A percentile compares a stretch with the other conserved stretches of the same genome.
These are phyloP conservation scores for Mythimna lalbum DNA, from an alignment of 2,888 invertebrate species.

Conservation along the genomic window DNA sequence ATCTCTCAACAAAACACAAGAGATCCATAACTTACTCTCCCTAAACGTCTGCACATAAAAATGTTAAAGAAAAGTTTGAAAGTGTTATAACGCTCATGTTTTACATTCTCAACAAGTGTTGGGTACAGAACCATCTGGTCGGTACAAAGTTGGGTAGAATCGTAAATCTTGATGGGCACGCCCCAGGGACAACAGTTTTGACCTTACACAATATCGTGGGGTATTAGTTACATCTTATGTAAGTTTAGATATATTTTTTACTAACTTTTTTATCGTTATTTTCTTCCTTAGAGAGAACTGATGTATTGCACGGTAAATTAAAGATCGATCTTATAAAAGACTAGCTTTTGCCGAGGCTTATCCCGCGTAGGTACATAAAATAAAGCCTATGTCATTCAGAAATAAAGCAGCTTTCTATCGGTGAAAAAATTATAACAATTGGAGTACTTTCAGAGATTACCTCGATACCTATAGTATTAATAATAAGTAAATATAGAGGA, in stretches of 20 bases:
- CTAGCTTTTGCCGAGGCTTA: no score
- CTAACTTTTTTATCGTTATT: slow-evolving; percentile 6
- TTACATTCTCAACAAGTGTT: slow-evolving; percentile 68
- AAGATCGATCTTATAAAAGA: no score
- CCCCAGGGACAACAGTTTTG: slow-evolving; percentile 63
- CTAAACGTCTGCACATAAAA: slow-evolving; percentile 58
- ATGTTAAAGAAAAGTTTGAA: slow-evolving; percentile 55
- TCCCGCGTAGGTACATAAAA: no score
- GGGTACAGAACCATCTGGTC: slow-evolving; percentile 64
- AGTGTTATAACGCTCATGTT: slow-evolving; percentile 64
- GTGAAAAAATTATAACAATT: no score
- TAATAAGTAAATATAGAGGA: no score
- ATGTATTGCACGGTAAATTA: no score
- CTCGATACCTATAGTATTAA: no score
- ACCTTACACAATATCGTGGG: slow-evolving; percentile 63
- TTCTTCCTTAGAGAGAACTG: not conserved
- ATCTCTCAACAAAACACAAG: slow-evolving; percentile 42
- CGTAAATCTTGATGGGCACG: slow-evolving; percentile 66
- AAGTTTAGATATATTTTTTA: slow-evolving; percentile 16
- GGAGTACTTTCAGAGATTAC: no score
- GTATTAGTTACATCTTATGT: slow-evolving; percentile 59
- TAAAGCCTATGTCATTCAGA: no score
- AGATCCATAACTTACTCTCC: slow-evolving; percentile 51
- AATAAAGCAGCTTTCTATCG: no score
- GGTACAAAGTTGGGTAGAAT: slow-evolving; percentile 59